These are phyloP conservation scores for Bambusicola thoracicus DNA, from an alignment of 2,113 vertebrate genomes.

Conservation along the genomic window DNA sequence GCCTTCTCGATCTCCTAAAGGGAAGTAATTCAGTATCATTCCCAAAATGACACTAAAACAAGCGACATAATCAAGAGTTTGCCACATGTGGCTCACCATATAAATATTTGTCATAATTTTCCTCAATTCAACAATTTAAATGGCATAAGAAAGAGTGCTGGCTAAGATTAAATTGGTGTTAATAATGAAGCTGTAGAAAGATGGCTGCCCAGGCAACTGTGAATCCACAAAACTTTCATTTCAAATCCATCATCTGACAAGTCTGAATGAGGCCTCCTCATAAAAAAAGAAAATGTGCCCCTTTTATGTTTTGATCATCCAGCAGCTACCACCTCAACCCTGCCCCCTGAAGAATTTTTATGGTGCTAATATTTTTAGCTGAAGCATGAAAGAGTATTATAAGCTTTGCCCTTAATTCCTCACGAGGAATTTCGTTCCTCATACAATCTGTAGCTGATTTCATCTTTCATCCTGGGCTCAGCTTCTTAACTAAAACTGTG, in stretches of 20 bases:
- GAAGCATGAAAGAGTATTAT: conserved; percentile 19
- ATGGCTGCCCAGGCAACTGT: conserved; percentile 14
- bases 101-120: neutral
- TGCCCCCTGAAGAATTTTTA: conserved; percentile 22
- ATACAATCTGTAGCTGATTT: neutral
- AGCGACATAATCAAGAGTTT: neutral
- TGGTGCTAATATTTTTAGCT: conserved; percentile 7
- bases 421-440: neutral
- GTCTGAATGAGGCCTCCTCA: neutral
- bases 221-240: neutral
- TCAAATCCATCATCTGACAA: conserved; percentile 6
- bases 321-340: conserved; percentile 2
- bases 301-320: conserved; percentile 7
- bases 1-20: neutral
- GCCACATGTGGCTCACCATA: neutral
- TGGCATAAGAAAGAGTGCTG: neutral
- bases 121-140: neutral
- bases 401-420: neutral
- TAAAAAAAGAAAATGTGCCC: neutral
- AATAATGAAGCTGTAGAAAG: conserved; percentile 39
- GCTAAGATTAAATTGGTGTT: conserved; percentile 14
- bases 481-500: neutral
- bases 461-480: neutral
- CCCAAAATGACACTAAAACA: neutral
- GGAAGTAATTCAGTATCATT: neutral